Base-by-base conservation (phyloP, 2,888 invertebrate species). In the Tupiocoris notatus region DNA sequence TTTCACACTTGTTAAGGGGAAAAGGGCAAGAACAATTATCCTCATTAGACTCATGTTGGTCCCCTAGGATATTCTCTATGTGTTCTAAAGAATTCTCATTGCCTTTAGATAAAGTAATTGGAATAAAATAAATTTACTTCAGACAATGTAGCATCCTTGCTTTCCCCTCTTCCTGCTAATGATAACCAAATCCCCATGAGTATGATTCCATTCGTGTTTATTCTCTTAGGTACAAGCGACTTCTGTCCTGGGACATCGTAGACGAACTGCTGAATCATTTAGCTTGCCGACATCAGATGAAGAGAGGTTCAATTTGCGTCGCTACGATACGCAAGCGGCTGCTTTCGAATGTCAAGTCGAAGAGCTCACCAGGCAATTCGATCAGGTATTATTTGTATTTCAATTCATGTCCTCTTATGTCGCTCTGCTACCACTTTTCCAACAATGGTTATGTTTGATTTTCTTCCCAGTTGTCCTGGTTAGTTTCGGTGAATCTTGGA, bases 191-290 rank as follows among this genome's bases (percentile, higher is more conserved):
- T n/a, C n/a, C n/a, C n/a, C n/a, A n/a, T n/a, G n/a, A 39, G 39
- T 39, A 39, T 3, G 39, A 12, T 39, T 39, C 12, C 39, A 12
- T 39, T 12, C 39, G 39, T 39, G 39, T 39, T 39, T 39, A 7
- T 39, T 39, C 39, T 2, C 20, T n/a, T 39, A 73, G 73, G 89
- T 96, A 78, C 92, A 90, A 84, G 90, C 96, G 22, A 94, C 95
- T 62, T 95, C 95, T 81, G 93, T 95, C 79, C 88, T 95, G 76
- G 95, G 95, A 0, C 93, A 92, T 86, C 89, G 90, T 77, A 85
- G 89, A 66, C 85, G 87, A 70, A 86, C 87, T 81, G 81, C 86
- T 1, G 89, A 89, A 80, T 86, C 88, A 67, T 85, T 88, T 7
- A 82, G 84, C 59, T 84, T 90, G 75, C 91, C 90, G 0, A 88